phyloP scores from a whole-genome alignment of 1,140 invertebrate species.

The Littorina saxatilis region DNA sequence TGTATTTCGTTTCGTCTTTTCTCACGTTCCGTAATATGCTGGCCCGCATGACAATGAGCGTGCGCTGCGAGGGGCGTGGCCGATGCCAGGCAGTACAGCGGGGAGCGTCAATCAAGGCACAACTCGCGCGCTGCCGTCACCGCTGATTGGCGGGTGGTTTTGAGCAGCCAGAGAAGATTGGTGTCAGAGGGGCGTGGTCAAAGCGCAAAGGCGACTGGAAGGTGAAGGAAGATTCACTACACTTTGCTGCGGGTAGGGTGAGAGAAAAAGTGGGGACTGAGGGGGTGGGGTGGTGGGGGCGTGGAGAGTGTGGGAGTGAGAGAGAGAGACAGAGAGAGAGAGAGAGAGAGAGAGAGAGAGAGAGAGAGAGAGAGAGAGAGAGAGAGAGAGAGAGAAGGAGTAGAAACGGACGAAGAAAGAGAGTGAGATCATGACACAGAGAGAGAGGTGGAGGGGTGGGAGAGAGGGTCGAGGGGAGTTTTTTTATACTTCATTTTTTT shows the following conservation, averaged over 20 bases:
- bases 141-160: background rate
- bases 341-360: background rate
- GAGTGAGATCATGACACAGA: too few species aligned
- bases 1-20: slow-evolving; percentile 29
- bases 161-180: background rate
- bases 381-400: too few species aligned
- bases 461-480: too few species aligned
- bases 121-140: background rate
- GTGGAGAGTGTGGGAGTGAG: background rate
- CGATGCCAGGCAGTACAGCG: background rate
- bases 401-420: too few species aligned
- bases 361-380: background rate
- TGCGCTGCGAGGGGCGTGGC: background rate
- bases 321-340: background rate
- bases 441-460: background rate
- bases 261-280: background rate
- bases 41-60: background rate
- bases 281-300: too few species aligned
- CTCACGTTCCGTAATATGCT: slow-evolving; percentile 23
- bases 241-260: too few species aligned
- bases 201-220: background rate
- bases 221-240: too few species aligned
- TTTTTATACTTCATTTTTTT: background rate
- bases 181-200: background rate
- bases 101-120: slow-evolving; percentile 7